phyloP scores from a whole-genome alignment of 2,888 invertebrate genomes.

The Noctua pronuba region DNA sequence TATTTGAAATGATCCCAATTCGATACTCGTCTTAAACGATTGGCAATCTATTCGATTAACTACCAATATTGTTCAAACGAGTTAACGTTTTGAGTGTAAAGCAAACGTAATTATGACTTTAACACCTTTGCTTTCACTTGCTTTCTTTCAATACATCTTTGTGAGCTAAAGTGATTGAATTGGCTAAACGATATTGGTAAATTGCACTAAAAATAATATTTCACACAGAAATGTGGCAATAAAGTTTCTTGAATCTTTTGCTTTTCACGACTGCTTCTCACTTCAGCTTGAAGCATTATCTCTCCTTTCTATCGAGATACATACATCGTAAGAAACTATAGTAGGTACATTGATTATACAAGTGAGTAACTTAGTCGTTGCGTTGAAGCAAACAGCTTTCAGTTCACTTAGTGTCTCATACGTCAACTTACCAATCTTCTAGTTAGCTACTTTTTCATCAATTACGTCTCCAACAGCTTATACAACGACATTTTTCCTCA shows the following conservation, averaged over 20 bases:
- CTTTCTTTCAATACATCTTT: constrained; percentile 68
- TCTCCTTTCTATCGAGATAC: not conserved
- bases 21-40: constrained; percentile 61
- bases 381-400: constrained; percentile 11
- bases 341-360: not conserved
- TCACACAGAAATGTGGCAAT: not conserved
- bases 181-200: constrained; percentile 1
- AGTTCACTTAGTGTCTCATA: not conserved
- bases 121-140: constrained; percentile 71
- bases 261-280: not conserved
- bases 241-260: not conserved
- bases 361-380: not conserved
- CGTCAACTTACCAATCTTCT: constrained; percentile 8
- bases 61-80: constrained; percentile 57
- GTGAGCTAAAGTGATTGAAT: constrained; percentile 15
- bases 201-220: not conserved
- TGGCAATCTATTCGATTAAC: constrained; percentile 67
- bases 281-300: not conserved
- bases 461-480: constrained; percentile 48
- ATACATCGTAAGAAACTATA: not conserved
- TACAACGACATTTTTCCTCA: constrained; percentile 51
- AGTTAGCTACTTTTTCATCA: constrained; percentile 29
- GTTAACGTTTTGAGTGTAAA: constrained; percentile 54
- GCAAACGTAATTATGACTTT: constrained; percentile 60
- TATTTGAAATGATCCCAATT: constrained; percentile 60